Percentiles rank a stretch among this genome's conserved stretches.
Conservation (phyloP, 2,888 invertebrate genomes). For the Globia sparganii region DNA sequence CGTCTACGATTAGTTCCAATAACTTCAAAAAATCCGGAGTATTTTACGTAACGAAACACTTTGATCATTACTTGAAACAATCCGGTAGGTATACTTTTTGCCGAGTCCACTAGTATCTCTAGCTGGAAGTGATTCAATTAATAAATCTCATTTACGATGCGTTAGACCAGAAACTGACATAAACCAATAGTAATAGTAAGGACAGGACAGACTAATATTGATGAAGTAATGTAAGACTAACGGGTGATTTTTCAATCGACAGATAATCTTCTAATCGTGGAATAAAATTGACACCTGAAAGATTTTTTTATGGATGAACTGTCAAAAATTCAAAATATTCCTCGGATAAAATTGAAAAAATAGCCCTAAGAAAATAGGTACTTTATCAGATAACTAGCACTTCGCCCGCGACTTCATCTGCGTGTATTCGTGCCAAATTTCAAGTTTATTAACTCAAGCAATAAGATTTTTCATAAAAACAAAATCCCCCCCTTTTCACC, state of each 20-base stretch:
- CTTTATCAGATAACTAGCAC: constrained; percentile 65
- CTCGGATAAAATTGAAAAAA: no score
- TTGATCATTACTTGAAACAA: constrained; percentile 26
- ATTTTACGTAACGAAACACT: constrained; percentile 7
- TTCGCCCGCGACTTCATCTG: no score
- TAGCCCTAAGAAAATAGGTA: neutral
- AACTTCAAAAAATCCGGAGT: neutral
- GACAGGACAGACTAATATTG: constrained; percentile 18
- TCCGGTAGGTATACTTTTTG: constrained; percentile 28
- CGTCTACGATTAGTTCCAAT: neutral
- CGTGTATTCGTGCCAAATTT: no score
- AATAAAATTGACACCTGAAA: no score
- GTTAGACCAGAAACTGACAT: constrained; percentile 42
- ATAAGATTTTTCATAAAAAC: no score
- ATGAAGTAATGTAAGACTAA: constrained; percentile 27
- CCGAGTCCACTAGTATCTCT: constrained; percentile 16
- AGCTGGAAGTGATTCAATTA: constrained; percentile 42
- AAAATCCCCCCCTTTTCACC: no score
- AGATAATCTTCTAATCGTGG: no score
- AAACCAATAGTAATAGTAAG: constrained; percentile 22
- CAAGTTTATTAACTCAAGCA: no score
- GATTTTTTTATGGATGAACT: no score
- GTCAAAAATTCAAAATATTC: no score
- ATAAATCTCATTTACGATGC: constrained; percentile 51
- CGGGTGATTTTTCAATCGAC: no score